Percentiles rank a stretch among this genome's conserved stretches.
Evolutionary conservation across 2,113 vertebrate species (phyloP).

Genomic region (Heterotis niloticus): DNA sequence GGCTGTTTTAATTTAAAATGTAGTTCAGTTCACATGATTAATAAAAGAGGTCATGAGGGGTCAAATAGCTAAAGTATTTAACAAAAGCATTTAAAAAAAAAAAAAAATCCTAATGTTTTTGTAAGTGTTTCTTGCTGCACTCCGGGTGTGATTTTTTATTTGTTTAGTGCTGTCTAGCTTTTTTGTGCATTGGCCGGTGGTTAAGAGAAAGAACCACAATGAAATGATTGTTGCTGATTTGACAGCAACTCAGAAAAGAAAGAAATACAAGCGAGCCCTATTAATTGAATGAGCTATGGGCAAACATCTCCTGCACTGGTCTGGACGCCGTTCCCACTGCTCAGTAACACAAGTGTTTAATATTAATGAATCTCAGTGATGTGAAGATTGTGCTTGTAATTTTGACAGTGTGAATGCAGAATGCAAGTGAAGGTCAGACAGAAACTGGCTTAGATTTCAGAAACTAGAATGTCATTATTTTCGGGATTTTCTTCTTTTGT

Average conservation of each 20-base stretch:
- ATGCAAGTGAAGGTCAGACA: conserved; percentile 8
- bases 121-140: no score
- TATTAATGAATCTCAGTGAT: conserved; percentile 24
- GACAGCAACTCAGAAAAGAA: background rate
- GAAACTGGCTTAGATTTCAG: background rate
- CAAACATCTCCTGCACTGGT: background rate
- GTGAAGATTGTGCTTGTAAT: conserved; percentile 14
- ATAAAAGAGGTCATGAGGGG: no score
- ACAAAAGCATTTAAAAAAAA: no score
- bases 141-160: no score
- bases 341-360: conserved; percentile 13
- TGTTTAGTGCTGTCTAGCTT: no score
- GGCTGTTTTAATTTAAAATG: no score
- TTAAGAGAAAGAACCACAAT: conserved; percentile 33
- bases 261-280: background rate
- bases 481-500: background rate
- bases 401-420: conserved; percentile 5
- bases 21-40: no score
- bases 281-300: background rate
- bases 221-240: conserved; percentile 10
- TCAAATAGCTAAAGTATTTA: no score
- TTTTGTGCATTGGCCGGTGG: background rate
- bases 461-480: background rate
- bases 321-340: background rate
- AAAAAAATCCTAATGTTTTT: no score